Conservation (phyloP, 2,888 invertebrate species). For the Melanostoma scalare region DNA sequence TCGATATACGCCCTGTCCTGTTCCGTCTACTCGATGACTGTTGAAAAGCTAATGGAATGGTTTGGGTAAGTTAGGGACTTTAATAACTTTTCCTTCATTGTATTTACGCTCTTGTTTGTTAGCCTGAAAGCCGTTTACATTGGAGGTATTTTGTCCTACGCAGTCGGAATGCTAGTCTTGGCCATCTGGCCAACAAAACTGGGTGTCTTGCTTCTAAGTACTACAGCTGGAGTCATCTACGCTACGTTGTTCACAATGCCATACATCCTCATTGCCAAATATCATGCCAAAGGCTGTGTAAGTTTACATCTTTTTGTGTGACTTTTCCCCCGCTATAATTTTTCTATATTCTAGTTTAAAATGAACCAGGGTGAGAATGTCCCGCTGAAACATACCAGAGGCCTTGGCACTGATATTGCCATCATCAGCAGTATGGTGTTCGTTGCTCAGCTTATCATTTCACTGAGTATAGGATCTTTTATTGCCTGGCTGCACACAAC, state of each 20-base stretch:
- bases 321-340: not conserved
- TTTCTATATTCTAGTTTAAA: constrained; percentile 77
- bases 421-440: constrained; percentile 82
- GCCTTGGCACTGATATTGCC: constrained; percentile 82
- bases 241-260: constrained; percentile 82
- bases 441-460: constrained; percentile 81
- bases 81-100: not conserved
- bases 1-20: constrained; percentile 82
- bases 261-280: constrained; percentile 81
- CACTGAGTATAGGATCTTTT: constrained; percentile 80
- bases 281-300: constrained; percentile 82
- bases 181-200: constrained; percentile 81
- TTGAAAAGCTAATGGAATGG: constrained; percentile 80
- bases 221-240: constrained; percentile 81
- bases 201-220: constrained; percentile 81
- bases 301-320: constrained; percentile 68
- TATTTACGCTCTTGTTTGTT: constrained; percentile 27
- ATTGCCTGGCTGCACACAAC: constrained; percentile 79
- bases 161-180: constrained; percentile 81
- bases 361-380: constrained; percentile 79
- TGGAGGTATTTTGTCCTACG: constrained; percentile 80
- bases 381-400: constrained; percentile 80
- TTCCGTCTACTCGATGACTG: constrained; percentile 80
- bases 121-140: constrained; percentile 80
- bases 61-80: constrained; percentile 78